Evolutionary conservation across 35 echinoderm and acorn worm species (phyloP), one percentile per base, ranked within the genome.

Genomic region (Ophioderma brevispina): DNA sequence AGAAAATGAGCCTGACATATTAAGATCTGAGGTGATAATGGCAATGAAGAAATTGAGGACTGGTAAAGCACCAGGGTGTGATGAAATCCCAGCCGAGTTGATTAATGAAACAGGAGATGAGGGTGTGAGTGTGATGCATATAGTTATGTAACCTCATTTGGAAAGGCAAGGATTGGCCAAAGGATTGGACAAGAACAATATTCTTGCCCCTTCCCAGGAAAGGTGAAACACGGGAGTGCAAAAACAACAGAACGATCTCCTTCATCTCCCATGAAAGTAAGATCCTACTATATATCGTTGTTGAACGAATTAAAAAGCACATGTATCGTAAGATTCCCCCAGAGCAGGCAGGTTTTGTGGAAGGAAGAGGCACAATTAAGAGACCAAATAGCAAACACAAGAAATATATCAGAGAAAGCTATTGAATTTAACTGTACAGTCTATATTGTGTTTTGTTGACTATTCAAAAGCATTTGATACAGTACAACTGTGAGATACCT

Each of bases 401-500:
- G 76, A 18, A 86, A 92, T 38, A 86, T 87, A 4, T 87, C 87
- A 36, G 77, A 63, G 76, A 92, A 92, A 36, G 87, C 70, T 76
- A 86, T 35, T 43, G 84, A 85, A 86, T 75, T 79, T 30, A 78
- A 84, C 21, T 32, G 43, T 30, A 37, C 49, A 39, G 3, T 80
- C n/a, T 80, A 80, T 35, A 49, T n/a, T 92, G 39, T 92, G 90
- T 34, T 92, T 92, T 39, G 80, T 87, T 50, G 84, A 92, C 77
- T 92, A 92, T 19, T 37, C 75, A 17, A 92, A 92, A 64, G 90
- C 90, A 32, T 92, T 92, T 76, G 83, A 92, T 32, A 70, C 59
- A 13, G 59, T 70, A 15, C 28, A 70, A 80, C 78, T 80, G 38
- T 80, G 78, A 33, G 78, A 80, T 5, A 80, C 81, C 40, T 83